Evolutionary conservation across 2,888 invertebrate genomes (phyloP), one percentile per base, ranked within the genome.

Genomic region (Lithophane semibrunnea): DNA sequence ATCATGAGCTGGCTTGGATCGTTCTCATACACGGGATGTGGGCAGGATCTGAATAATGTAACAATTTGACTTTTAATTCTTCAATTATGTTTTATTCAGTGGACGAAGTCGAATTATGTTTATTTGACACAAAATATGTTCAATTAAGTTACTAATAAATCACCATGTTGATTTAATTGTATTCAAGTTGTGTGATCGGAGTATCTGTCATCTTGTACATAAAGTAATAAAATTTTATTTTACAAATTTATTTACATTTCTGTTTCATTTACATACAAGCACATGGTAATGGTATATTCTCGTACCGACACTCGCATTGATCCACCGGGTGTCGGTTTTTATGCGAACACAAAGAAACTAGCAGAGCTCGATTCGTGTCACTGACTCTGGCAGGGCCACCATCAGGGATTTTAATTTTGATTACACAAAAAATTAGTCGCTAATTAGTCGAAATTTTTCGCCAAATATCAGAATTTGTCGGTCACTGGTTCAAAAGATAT

Each of bases 201-300:
- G 94, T 94, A 93, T 92, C 91, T 93, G 89, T 94, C 93, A 92
- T 93, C 93, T 93, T 96, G 96, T 96, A 96, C 91, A 96, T 96
- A 96, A 95, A 95, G 93, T 95, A 96, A 96, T 96, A 95, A 95
- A 96, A 94, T 92, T 92, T 94, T 95, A 96, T 96, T 96, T 96
- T 75, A 79, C 63, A 80, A 81, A 85, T 82, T 85, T 88, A 81
- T 85, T 88, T 88, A 88, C 77, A 89, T 91, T 90, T 92, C 75
- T 91, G 88, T 94, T 94, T 94, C 85, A 92, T 93, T 94, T 84
- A 78, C 64, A 77, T 90, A 76, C 29, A 76, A 63, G 29, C 18
- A 56, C 13, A 10, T 63, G 21, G 9, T 47, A 73, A 63, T 37
- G 52, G 18, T 49, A 49, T 29, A 49, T 49, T 29, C 8, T 70